Conservation (phyloP, 2,113 vertebrate species). For the Aldabrachelys gigantea region DNA sequence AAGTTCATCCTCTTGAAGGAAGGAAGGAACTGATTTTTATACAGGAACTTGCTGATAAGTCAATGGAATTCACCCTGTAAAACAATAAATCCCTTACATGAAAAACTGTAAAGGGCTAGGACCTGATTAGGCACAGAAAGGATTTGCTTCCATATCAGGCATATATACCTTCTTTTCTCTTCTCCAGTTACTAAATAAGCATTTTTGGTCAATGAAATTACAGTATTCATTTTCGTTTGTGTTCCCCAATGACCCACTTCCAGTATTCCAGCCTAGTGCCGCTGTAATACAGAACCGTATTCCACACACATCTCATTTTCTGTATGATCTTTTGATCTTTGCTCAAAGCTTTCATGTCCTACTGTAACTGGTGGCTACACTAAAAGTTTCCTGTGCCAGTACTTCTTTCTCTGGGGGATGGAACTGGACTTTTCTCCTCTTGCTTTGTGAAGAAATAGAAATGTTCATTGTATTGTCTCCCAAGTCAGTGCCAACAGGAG, state of each 20-base stretch:
- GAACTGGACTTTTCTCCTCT: background rate
- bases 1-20: background rate
- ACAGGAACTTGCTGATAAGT: background rate
- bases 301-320: background rate
- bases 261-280: background rate
- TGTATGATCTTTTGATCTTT: background rate
- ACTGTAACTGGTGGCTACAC: background rate
- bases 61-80: fast-evolving
- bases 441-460: background rate
- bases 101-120: background rate
- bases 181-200: background rate
- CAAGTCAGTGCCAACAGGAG: background rate
- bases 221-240: background rate
- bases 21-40: background rate
- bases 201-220: background rate
- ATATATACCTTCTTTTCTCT: background rate
- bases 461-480: background rate
- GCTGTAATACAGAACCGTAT: background rate
- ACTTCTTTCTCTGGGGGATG: background rate
- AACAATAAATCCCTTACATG: background rate
- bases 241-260: background rate
- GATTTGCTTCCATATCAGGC: background rate
- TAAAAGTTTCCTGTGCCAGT: background rate
- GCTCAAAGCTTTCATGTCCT: background rate
- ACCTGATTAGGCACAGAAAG: background rate